These are phyloP conservation scores for Falco peregrinus DNA, from an alignment of 2,797 vertebrate genomes.

Conservation along the genomic window DNA sequence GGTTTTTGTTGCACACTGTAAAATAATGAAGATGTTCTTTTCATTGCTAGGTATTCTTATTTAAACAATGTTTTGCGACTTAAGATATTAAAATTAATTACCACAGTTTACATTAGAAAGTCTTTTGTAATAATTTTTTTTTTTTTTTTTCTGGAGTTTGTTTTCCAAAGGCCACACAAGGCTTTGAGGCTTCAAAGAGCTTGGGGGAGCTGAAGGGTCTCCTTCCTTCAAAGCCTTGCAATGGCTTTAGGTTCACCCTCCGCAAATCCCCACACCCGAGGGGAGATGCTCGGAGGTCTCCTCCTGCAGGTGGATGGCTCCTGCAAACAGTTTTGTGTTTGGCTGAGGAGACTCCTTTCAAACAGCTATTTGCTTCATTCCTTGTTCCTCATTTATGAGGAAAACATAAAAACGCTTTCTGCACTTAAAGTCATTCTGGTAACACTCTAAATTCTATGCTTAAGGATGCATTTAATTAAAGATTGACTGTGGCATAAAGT, in stretches of 20 bases:
- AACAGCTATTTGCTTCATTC: background rate
- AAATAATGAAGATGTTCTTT: background rate
- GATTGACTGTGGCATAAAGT: constrained; percentile 53
- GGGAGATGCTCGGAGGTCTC: background rate
- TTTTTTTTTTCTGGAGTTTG: background rate
- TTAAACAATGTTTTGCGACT: background rate
- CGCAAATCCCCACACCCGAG: background rate
- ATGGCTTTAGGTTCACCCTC: background rate
- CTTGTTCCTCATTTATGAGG: constrained; percentile 16
- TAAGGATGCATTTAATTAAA: constrained; percentile 68
- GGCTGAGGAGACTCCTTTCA: background rate
- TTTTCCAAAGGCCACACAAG: background rate
- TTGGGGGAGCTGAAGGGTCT: background rate
- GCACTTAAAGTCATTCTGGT: constrained; percentile 35
- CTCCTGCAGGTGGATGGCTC: background rate
- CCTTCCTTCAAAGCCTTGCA: background rate
- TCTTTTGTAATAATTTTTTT: background rate
- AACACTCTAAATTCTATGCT: constrained; percentile 35
- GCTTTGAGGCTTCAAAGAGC: background rate
- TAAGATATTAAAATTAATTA: background rate
- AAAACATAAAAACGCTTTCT: constrained; percentile 46
- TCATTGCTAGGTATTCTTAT: background rate
- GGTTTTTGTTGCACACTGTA: background rate
- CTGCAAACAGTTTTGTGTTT: background rate
- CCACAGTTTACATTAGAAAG: background rate